Evolutionary conservation across 2,113 vertebrate genomes (phyloP).

Genomic region (Phainopepla nitens): DNA sequence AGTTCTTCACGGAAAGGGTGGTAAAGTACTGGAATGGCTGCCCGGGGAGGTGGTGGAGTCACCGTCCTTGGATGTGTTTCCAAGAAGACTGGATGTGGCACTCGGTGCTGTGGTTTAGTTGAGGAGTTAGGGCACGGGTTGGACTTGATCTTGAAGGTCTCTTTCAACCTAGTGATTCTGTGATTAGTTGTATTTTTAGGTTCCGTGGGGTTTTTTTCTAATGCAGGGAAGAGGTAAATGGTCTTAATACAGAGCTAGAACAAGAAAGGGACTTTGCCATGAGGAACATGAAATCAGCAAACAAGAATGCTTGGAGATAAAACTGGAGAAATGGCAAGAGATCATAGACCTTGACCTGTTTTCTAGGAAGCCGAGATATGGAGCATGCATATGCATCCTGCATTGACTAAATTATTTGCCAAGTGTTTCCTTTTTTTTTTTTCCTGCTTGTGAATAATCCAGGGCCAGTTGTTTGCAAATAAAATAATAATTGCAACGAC

Average conservation of each 20-base stretch:
- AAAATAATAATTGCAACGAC: background rate
- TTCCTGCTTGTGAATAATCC: background rate
- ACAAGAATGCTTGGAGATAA: background rate
- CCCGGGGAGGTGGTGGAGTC: too few species aligned
- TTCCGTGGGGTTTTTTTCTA: background rate
- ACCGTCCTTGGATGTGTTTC: too few species aligned
- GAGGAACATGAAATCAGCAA: background rate
- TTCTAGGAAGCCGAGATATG: background rate
- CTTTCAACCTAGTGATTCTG: too few species aligned
- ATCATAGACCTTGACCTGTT: background rate
- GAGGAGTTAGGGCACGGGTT: too few species aligned
- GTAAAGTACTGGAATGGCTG: too few species aligned
- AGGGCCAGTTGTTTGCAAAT: background rate
- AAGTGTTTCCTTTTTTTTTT: fast-evolving
- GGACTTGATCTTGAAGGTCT: too few species aligned
- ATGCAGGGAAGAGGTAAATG: background rate
- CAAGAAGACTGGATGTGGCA: too few species aligned
- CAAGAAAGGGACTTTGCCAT: background rate
- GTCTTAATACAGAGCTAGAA: background rate
- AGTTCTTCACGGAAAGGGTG: too few species aligned
- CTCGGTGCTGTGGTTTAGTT: too few species aligned
- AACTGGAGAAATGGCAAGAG: background rate
- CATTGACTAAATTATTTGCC: background rate
- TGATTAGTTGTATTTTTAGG: too few species aligned
- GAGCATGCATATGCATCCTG: background rate